Evolutionary conservation across 2,888 invertebrate species (phyloP).

Genomic region (Drosophila melanosoma): DNA sequence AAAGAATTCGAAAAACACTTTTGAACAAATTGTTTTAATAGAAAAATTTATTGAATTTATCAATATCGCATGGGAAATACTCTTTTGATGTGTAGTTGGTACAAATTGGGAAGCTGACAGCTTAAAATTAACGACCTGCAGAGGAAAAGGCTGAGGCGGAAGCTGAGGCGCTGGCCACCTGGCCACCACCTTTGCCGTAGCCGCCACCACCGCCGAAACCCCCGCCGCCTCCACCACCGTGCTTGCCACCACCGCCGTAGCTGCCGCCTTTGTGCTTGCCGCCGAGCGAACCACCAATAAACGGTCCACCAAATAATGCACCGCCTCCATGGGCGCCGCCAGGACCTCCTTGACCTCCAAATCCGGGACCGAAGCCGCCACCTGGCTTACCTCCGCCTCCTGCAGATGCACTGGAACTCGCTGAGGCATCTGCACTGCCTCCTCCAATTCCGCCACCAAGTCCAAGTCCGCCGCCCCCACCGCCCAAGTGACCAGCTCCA

Average conservation of each 20-base stretch:
- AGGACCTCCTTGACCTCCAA: too few relatives aligned
- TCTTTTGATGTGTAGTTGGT: slow-evolving; percentile 26
- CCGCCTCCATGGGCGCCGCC: too few relatives aligned
- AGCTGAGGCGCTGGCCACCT: slow-evolving; percentile 55
- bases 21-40: slow-evolving; percentile 27
- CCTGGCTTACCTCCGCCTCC: neutral
- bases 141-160: slow-evolving; percentile 37
- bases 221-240: slow-evolving; percentile 11
- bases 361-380: too few relatives aligned
- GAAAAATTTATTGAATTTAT: slow-evolving; percentile 28
- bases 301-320: neutral
- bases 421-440: neutral
- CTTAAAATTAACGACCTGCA: slow-evolving; percentile 34
- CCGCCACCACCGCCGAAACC: slow-evolving; percentile 28
- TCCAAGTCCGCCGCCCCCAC: neutral
- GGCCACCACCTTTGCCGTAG: slow-evolving; percentile 43
- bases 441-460: neutral
- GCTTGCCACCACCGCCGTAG: slow-evolving; percentile 9
- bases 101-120: slow-evolving; percentile 1
- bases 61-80: slow-evolving; percentile 42
- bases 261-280: slow-evolving; percentile 22
- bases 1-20: slow-evolving; percentile 6
- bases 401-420: neutral
- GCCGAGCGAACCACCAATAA: neutral
- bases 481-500: slow-evolving; percentile 6